Conservation (phyloP, 2,797 vertebrate genomes). For the Nannoperca australis region DNA sequence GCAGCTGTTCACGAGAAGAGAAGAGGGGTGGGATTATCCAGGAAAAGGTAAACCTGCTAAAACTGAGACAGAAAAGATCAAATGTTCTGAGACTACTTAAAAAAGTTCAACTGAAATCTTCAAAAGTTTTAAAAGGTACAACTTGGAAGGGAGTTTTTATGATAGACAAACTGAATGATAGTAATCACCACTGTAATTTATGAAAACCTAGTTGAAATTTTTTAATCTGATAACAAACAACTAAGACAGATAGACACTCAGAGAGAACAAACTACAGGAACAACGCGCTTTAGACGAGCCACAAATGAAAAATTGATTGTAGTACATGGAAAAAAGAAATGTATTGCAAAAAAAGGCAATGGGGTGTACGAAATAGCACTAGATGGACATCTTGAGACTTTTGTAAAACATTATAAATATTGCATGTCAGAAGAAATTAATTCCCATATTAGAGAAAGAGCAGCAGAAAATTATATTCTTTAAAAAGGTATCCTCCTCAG, state of each 20-base stretch:
- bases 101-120: no score
- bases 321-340: background rate
- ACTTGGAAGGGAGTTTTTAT: background rate
- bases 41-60: background rate
- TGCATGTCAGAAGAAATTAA: conserved; percentile 57
- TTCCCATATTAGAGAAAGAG: conserved; percentile 45
- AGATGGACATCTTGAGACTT: conserved; percentile 37
- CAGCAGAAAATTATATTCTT: conserved; percentile 36
- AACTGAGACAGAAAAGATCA: background rate
- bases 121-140: background rate
- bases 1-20: background rate
- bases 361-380: conserved; percentile 28
- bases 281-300: conserved; percentile 4
- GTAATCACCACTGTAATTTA: background rate
- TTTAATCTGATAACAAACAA: conserved; percentile 3
- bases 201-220: background rate
- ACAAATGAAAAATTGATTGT: background rate
- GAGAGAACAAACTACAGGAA: background rate
- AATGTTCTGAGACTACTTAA: background rate
- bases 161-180: background rate
- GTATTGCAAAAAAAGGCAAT: conserved; percentile 26
- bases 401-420: conserved; percentile 58
- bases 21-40: background rate
- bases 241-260: background rate
- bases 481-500: conserved; percentile 33